Evolutionary conservation across 2,797 vertebrate genomes (phyloP).

Genomic region (Austrolebias charrua): DNA sequence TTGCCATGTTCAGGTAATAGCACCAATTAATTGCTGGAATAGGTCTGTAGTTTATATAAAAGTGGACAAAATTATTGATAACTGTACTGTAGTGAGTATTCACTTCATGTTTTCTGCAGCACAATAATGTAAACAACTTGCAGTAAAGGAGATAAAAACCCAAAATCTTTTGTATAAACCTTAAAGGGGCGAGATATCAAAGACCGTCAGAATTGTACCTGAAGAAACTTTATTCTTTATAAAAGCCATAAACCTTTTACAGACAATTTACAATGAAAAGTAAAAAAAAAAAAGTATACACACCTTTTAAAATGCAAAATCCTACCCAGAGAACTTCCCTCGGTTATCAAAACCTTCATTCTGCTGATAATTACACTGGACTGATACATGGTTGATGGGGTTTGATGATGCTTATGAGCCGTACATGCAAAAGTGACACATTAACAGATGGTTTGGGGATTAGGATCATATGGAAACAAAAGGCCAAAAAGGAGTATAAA

Average conservation of each 20-base stretch:
- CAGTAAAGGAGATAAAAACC: not conserved
- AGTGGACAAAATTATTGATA: not conserved
- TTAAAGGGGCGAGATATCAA: not conserved
- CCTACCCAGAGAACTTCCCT: conserved; percentile 36
- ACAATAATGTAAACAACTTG: not conserved
- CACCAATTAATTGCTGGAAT: not conserved
- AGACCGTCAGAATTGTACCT: conserved; percentile 44
- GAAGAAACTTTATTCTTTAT: conserved; percentile 80
- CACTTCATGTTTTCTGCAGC: not conserved
- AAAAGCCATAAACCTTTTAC: conserved; percentile 74
- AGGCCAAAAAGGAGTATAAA: conserved; percentile 14
- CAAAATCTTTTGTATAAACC: not conserved
- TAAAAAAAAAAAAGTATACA: conserved; percentile 58
- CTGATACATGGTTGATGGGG: conserved; percentile 6
- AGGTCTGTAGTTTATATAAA: not conserved
- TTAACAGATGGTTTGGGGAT: conserved; percentile 35
- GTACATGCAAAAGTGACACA: conserved; percentile 33
- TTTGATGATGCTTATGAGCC: conserved; percentile 1
- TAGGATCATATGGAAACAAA: conserved; percentile 11
- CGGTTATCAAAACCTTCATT: conserved; percentile 31
- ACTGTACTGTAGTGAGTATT: not conserved
- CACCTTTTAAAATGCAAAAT: conserved; percentile 35
- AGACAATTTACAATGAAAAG: conserved; percentile 61
- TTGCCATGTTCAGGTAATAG: too few relatives aligned
- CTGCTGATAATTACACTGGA: conserved; percentile 25